A percentile compares a stretch with the other conserved stretches of the same genome.
These are phyloP conservation scores for Autographa pulchrina DNA, from an alignment of 2,888 invertebrate genomes.

Conservation along the genomic window DNA sequence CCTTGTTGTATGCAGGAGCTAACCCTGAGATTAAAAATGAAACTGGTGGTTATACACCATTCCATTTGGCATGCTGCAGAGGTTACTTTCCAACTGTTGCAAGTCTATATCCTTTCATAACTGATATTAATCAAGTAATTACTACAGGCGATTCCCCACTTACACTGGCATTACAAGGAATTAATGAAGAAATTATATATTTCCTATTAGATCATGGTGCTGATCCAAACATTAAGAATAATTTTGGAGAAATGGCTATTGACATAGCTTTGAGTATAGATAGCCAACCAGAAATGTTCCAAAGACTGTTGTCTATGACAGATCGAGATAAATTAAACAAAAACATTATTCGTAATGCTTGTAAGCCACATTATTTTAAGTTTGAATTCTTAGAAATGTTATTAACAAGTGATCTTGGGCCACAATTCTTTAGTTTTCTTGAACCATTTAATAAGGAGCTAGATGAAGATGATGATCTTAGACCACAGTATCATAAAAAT, in stretches of 20 bases:
- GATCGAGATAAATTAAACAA: slow-evolving; percentile 70
- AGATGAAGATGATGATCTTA: slow-evolving; percentile 70
- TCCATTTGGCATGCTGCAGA: slow-evolving; percentile 83
- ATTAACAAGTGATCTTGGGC: slow-evolving; percentile 78
- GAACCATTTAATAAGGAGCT: slow-evolving; percentile 73
- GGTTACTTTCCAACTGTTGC: slow-evolving; percentile 75
- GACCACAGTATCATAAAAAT: slow-evolving; percentile 72
- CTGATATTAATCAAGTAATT: slow-evolving; percentile 77
- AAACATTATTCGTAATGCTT: slow-evolving; percentile 78
- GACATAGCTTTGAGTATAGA: slow-evolving; percentile 78
- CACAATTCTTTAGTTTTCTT: slow-evolving; percentile 79
- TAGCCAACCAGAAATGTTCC: slow-evolving; percentile 71
- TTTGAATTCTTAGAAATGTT: slow-evolving; percentile 80
- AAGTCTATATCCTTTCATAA: slow-evolving; percentile 75
- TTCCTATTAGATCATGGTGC: slow-evolving; percentile 80
- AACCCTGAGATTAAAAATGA: slow-evolving; percentile 79
- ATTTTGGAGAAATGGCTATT: slow-evolving; percentile 74
- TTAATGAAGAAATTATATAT: slow-evolving; percentile 73
- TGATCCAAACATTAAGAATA: slow-evolving; percentile 79
- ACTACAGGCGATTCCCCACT: slow-evolving; percentile 78
- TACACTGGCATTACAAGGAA: slow-evolving; percentile 76
- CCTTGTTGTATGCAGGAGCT: slow-evolving; percentile 82
- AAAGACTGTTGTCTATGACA: slow-evolving; percentile 73
- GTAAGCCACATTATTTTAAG: slow-evolving; percentile 83
- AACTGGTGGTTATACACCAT: slow-evolving; percentile 75